Evolutionary conservation across 92 coral and sea anemone species (phyloP).

Genomic region (Siderastrea radians): DNA sequence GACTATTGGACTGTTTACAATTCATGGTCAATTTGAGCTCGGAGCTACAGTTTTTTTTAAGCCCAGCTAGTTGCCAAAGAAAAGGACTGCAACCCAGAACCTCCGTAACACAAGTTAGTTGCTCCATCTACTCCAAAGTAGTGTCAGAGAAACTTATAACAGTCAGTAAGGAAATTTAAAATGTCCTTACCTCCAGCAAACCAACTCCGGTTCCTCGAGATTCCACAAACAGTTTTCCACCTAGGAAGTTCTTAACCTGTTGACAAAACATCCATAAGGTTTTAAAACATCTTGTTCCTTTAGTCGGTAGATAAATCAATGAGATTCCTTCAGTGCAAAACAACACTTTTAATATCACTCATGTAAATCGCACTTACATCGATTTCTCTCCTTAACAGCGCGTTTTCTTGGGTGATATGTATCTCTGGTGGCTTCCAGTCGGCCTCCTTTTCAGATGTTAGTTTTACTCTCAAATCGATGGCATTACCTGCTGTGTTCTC

Average conservation of each 20-base stretch:
- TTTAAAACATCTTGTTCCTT: neutral
- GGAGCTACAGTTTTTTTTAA: too few species aligned
- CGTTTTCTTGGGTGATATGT: conserved; percentile 80
- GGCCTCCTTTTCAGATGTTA: conserved; percentile 30
- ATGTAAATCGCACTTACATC: conserved; percentile 65
- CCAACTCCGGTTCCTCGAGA: conserved; percentile 93
- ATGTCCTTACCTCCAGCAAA: conserved; percentile 79
- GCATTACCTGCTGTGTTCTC: conserved; percentile 79
- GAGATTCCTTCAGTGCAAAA: neutral
- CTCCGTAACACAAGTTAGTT: too few species aligned
- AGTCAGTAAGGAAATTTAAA: neutral
- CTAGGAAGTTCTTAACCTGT: conserved; percentile 61
- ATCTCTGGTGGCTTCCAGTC: conserved; percentile 66
- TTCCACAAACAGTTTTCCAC: conserved; percentile 77
- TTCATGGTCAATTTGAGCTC: too few species aligned
- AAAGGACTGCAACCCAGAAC: too few species aligned
- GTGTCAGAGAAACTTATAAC: too few species aligned
- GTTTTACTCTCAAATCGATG: conserved; percentile 76
- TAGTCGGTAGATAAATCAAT: neutral
- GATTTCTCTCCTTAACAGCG: conserved; percentile 78
- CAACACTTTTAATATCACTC: too few species aligned
- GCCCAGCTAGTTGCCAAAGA: too few species aligned
- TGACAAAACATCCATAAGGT: neutral
- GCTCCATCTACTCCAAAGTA: too few species aligned
- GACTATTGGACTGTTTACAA: too few species aligned